Evolutionary conservation across 2,113 vertebrate genomes (phyloP).

Genomic region (Phylloscopus whistleri): DNA sequence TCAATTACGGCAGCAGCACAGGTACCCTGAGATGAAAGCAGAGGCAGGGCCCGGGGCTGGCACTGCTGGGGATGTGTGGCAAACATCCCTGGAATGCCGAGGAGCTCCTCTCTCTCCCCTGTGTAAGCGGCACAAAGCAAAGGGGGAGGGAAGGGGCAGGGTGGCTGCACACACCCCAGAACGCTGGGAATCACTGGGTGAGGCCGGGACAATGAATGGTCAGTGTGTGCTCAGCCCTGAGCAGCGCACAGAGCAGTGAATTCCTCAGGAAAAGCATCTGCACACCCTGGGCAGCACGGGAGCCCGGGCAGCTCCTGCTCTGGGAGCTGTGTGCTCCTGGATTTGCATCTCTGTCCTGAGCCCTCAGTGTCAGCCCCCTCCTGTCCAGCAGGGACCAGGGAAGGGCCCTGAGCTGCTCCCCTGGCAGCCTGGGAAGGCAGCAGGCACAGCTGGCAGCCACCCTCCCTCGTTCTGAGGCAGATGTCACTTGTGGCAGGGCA

Average conservation of each 20-base stretch:
- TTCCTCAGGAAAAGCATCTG: not conserved
- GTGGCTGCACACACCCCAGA: not conserved
- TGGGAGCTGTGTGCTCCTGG: rapidly evolving
- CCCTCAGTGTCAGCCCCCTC: not conserved
- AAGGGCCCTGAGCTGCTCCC: not conserved
- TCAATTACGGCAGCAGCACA: constrained; percentile 6
- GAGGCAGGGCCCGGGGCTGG: constrained; percentile 34
- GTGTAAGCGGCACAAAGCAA: not conserved
- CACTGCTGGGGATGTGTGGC: not conserved
- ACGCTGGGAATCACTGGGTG: not conserved
- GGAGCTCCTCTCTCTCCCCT: not conserved
- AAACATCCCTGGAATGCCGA: not conserved
- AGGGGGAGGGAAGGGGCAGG: not conserved
- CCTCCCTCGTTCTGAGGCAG: rapidly evolving
- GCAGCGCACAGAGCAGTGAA: too few species aligned
- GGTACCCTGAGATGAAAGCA: not conserved
- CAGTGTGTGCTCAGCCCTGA: rapidly evolving
- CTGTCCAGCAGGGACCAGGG: too few species aligned
- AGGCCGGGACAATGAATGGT: not conserved
- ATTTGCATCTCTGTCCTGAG: not conserved
- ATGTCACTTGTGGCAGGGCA: too few species aligned
- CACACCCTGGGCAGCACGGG: too few species aligned
- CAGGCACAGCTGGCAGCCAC: rapidly evolving
- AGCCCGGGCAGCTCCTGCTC: not conserved
- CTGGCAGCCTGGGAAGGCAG: not conserved